phyloP scores from a whole-genome alignment of 2,888 invertebrate species.

The Mythimna albipuncta region DNA sequence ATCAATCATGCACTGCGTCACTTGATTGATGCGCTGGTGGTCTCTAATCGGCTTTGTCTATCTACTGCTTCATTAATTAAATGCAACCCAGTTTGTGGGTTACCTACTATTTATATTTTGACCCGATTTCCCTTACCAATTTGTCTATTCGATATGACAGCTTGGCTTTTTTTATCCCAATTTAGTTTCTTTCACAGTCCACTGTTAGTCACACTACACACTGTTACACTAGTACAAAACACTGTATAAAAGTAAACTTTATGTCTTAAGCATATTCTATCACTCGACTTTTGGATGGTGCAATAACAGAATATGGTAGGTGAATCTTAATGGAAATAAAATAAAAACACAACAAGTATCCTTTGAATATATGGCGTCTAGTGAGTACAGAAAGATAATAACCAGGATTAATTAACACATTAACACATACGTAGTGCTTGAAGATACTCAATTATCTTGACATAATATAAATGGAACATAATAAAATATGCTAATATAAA shows the following conservation, averaged over 20 bases:
- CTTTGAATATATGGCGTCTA: neutral
- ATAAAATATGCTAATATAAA: neutral
- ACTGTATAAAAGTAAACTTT: too few relatives aligned
- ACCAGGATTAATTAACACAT: neutral
- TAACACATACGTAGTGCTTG: neutral
- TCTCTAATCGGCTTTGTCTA: slow-evolving; percentile 46
- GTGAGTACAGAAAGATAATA: neutral
- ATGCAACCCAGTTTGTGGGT: slow-evolving; percentile 21
- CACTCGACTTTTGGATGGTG: too few relatives aligned
- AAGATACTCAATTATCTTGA: neutral
- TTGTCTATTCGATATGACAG: neutral
- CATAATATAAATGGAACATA: neutral
- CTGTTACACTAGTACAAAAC: too few relatives aligned
- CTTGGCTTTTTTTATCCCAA: neutral
- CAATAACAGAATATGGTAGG: too few relatives aligned
- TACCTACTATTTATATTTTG: slow-evolving; percentile 8
- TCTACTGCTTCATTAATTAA: slow-evolving; percentile 49
- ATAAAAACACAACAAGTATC: neutral
- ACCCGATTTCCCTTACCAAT: neutral
- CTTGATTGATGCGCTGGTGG: slow-evolving; percentile 48
- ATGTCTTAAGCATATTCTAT: too few relatives aligned
- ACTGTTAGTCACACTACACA: too few relatives aligned
- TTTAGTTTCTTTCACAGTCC: neutral
- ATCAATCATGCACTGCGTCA: slow-evolving; percentile 45
- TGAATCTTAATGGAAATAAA: too few relatives aligned